Evolutionary conservation across 2,888 invertebrate genomes (phyloP).

Genomic region (Orchestes rusci): DNA sequence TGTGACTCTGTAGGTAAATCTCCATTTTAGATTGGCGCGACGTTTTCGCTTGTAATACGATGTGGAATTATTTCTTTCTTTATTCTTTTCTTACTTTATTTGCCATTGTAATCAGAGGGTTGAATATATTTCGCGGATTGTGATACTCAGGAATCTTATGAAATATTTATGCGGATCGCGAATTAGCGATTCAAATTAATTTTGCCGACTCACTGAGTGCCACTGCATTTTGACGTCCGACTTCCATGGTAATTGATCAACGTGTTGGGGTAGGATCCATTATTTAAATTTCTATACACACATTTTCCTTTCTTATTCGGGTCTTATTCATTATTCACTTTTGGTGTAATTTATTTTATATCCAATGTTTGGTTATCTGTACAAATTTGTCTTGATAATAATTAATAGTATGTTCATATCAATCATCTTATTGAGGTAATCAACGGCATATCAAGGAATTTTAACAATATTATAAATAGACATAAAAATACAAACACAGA

Average conservation of each 20-base stretch:
- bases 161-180: conserved; percentile 21
- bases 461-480: too few relatives aligned
- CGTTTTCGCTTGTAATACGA: conserved; percentile 16
- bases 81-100: conserved; percentile 22
- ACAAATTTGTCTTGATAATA: too few relatives aligned
- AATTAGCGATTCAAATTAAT: conserved; percentile 25
- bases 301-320: too few relatives aligned
- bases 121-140: conserved; percentile 22
- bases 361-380: too few relatives aligned
- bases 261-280: conserved; percentile 12
- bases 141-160: conserved; percentile 22
- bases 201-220: conserved; percentile 15
- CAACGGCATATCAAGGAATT: too few relatives aligned
- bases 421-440: too few relatives aligned
- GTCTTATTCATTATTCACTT: too few relatives aligned
- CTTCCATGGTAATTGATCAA: conserved; percentile 13
- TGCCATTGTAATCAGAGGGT: conserved; percentile 22
- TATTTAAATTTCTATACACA: too few relatives aligned
- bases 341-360: too few relatives aligned
- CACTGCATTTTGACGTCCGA: conserved; percentile 17
- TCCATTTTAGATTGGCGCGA: conserved; percentile 21
- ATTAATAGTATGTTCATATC: too few relatives aligned
- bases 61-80: conserved; percentile 18
- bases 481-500: too few relatives aligned
- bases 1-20: conserved; percentile 20